A percentile compares a stretch with the other conserved stretches of the same genome.
Evolutionary conservation across 2,888 invertebrate genomes (phyloP).

Genomic region (Heliconius hortense): DNA sequence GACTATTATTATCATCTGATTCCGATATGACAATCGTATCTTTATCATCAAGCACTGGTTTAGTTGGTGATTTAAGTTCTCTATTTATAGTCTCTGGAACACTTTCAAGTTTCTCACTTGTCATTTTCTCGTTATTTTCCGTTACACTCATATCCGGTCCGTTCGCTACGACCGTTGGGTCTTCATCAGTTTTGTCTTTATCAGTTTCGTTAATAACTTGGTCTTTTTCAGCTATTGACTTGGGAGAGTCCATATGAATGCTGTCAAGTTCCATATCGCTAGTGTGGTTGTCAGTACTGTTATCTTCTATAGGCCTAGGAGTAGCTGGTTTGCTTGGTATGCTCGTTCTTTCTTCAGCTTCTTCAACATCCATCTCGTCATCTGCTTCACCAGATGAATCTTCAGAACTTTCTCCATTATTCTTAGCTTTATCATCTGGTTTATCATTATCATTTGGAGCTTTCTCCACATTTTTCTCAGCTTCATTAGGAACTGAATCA

Average conservation of each 20-base stretch:
- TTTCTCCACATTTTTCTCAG: constrained; percentile 48
- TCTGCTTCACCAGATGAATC: constrained; percentile 86
- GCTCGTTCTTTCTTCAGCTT: constrained; percentile 72
- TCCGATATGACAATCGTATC: constrained; percentile 77
- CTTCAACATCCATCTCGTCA: constrained; percentile 86
- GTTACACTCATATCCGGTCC: constrained; percentile 44
- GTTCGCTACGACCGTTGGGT: constrained; percentile 45
- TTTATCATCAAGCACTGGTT: constrained; percentile 66
- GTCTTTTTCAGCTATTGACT: constrained; percentile 69
- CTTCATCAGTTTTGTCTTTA: constrained; percentile 54
- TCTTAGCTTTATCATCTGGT: constrained; percentile 59
- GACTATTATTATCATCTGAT: constrained; percentile 77
- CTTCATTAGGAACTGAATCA: constrained; percentile 45
- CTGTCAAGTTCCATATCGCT: constrained; percentile 79
- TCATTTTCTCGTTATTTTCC: constrained; percentile 42
- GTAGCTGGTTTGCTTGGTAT: constrained; percentile 68
- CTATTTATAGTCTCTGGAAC: constrained; percentile 57
- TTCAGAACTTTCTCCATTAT: constrained; percentile 79
- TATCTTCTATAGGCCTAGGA: constrained; percentile 66
- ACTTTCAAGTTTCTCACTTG: constrained; percentile 50
- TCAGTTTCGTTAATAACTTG: constrained; percentile 65
- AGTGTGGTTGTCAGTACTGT: constrained; percentile 74
- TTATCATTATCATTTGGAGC: constrained; percentile 54
- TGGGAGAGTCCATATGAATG: constrained; percentile 77
- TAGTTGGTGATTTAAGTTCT: constrained; percentile 61